A percentile compares a stretch with the other conserved stretches of the same genome.
Evolutionary conservation across 2,113 vertebrate species (phyloP).

Genomic region (Verasper variegatus): DNA sequence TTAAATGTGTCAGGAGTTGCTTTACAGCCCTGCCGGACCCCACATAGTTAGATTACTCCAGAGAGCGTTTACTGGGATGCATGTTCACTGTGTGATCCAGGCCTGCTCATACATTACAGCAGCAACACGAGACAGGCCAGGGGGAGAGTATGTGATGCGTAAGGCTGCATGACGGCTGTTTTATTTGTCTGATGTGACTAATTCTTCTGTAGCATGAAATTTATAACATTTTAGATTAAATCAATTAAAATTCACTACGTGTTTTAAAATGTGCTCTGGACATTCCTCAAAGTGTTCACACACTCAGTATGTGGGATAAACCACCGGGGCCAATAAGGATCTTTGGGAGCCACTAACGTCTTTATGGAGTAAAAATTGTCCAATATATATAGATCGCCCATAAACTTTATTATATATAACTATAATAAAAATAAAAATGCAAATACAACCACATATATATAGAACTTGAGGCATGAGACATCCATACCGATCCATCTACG

Average conservation of each 20-base stretch:
- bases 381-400: too few species aligned
- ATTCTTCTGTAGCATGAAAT: not conserved
- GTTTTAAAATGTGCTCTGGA: not conserved
- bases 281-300: not conserved
- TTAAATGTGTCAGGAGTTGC: conserved; percentile 68
- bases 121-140: not conserved
- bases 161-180: not conserved
- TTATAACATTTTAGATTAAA: not conserved
- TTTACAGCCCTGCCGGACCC: conserved; percentile 51
- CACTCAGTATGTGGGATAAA: not conserved
- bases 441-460: too few species aligned
- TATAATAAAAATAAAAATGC: too few species aligned
- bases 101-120: conserved; percentile 8
- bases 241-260: not conserved
- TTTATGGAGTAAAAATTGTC: too few species aligned
- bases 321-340: too few species aligned
- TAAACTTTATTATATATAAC: too few species aligned
- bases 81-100: conserved; percentile 8
- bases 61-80: not conserved
- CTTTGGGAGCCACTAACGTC: too few species aligned
- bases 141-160: not conserved
- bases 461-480: too few species aligned
- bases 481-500: too few species aligned
- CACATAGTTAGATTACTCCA: conserved; percentile 40
- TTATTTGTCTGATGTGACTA: not conserved